Conservation (phyloP, 2,797 vertebrate genomes). For the Buceros bicornis region DNA sequence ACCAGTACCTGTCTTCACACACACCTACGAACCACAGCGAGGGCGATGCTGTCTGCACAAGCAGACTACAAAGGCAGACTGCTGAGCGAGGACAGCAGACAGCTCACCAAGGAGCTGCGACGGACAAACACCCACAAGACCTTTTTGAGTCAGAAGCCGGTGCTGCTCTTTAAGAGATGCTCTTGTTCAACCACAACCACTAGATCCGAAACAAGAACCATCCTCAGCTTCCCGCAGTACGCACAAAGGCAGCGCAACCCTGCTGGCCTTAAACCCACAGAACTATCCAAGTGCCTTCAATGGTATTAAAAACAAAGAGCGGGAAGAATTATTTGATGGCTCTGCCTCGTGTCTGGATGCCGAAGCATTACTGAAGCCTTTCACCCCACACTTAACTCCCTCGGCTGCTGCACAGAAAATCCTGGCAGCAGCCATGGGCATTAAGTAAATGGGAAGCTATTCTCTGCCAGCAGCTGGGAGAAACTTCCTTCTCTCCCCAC, state of each 20-base stretch:
- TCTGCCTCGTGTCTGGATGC: background rate
- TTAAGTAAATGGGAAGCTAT: constrained; percentile 40
- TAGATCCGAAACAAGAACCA: background rate
- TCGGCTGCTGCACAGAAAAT: constrained; percentile 26
- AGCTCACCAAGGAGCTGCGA: fast-evolving
- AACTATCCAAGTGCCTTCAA: background rate
- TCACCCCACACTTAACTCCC: constrained; percentile 50
- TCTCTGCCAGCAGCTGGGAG: constrained; percentile 56
- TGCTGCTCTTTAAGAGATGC: background rate
- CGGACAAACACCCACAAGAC: background rate
- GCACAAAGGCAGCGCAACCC: background rate
- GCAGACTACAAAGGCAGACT: background rate
- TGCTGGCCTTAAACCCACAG: background rate
- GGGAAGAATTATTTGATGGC: constrained; percentile 13
- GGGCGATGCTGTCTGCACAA: background rate
- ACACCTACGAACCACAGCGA: background rate
- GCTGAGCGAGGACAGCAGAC: fast-evolving
- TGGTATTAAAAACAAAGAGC: background rate
- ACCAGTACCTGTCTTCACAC: background rate
- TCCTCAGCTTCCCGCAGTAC: background rate
- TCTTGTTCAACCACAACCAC: background rate
- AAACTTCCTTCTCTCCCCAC: constrained; percentile 30
- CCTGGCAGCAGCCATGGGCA: constrained; percentile 33
- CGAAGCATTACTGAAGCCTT: constrained; percentile 52
- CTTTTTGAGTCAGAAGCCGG: background rate